Percentiles rank a stretch among this genome's conserved stretches.
phyloP scores from a whole-genome alignment of 1,140 invertebrate genomes.

The Drosophila littoralis region DNA sequence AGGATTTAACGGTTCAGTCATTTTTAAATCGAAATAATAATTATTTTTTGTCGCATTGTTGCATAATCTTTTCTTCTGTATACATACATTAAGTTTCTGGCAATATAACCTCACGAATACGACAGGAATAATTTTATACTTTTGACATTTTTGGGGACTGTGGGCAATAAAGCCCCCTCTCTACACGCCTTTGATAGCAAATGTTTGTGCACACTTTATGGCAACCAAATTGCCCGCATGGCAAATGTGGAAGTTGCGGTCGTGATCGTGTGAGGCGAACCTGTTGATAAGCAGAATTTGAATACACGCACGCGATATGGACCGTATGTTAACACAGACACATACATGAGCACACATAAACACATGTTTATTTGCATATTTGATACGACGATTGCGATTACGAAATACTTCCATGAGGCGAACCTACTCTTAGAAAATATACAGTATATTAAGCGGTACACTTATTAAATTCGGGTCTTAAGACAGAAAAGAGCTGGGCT shows the following conservation, averaged over 20 bases:
- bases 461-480: constrained; percentile 32
- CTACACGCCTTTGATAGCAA: constrained; percentile 29
- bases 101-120: background rate
- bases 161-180: constrained; percentile 19
- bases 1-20: background rate
- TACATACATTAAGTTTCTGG: background rate
- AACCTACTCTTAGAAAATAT: background rate
- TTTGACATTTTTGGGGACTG: background rate
- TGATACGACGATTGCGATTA: constrained; percentile 35
- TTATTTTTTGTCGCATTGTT: background rate
- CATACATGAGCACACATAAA: background rate
- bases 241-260: constrained; percentile 38
- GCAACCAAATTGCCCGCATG: constrained; percentile 43
- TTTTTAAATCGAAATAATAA: background rate
- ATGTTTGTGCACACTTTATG: constrained; percentile 65
- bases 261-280: constrained; percentile 47
- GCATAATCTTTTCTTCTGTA: background rate
- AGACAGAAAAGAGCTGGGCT: constrained; percentile 10
- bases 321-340: constrained; percentile 20
- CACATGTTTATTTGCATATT: constrained; percentile 17
- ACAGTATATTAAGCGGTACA: constrained; percentile 27
- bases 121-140: background rate
- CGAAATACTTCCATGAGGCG: constrained; percentile 15
- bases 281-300: constrained; percentile 77
- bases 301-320: constrained; percentile 74